A percentile compares a stretch with the other conserved stretches of the same genome.
These are phyloP conservation scores for Mythimna ferrago DNA, from an alignment of 2,888 invertebrate genomes.

Conservation along the genomic window DNA sequence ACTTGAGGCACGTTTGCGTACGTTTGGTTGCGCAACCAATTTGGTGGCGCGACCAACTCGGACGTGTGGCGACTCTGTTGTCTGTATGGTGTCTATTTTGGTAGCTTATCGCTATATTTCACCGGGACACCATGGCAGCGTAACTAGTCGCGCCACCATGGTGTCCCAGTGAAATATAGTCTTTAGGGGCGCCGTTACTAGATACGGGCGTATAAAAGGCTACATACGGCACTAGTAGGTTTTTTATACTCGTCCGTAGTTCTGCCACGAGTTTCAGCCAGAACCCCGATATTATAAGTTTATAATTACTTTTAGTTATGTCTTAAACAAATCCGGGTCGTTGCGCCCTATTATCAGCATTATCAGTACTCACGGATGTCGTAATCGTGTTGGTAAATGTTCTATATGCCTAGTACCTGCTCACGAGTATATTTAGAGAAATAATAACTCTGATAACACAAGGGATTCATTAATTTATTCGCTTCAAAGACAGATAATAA, in stretches of 20 bases:
- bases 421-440: constrained; percentile 13
- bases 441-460: neutral
- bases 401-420: constrained; percentile 32
- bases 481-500: neutral
- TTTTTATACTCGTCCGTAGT: neutral
- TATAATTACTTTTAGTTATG: constrained; percentile 29
- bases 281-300: constrained; percentile 4
- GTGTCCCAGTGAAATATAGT: no score
- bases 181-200: no score
- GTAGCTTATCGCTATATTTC: no score
- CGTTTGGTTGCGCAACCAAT: no score
- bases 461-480: neutral
- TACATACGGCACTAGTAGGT: no score
- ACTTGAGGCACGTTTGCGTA: no score
- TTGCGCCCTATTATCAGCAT: constrained; percentile 65
- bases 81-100: no score
- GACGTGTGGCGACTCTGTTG: no score
- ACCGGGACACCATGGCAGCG: no score
- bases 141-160: no score
- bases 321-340: constrained; percentile 70
- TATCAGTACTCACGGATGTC: constrained; percentile 64
- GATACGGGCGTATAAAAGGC: neutral
- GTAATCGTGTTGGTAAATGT: constrained; percentile 53
- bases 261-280: constrained; percentile 2
- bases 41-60: no score